Evolutionary conservation across 2,797 vertebrate species (phyloP).

Genomic region (Microctenopoma stevenorrisi): DNA sequence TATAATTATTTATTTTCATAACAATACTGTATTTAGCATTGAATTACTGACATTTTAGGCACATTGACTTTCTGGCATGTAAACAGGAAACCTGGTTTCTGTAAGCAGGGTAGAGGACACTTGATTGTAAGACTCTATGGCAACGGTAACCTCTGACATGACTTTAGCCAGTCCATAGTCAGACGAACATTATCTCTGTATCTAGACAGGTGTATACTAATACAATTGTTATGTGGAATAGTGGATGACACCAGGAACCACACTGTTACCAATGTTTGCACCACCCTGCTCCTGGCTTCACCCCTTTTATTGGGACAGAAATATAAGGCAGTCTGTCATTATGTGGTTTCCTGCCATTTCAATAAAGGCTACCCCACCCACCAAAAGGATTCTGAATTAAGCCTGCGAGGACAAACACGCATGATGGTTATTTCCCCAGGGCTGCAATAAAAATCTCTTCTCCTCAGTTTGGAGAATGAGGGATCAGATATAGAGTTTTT

Average conservation of each 20-base stretch:
- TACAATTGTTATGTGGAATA: slow-evolving; percentile 44
- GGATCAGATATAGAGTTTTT: slow-evolving; percentile 43
- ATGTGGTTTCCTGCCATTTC: slow-evolving; percentile 75
- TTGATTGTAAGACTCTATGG: no score
- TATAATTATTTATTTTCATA: no score
- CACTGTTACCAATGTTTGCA: slow-evolving; percentile 37
- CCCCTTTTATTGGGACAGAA: slow-evolving; percentile 59
- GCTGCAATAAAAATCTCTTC: slow-evolving; percentile 48
- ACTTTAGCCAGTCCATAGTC: no score
- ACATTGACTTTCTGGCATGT: no score
- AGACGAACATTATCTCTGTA: neutral
- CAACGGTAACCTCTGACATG: no score
- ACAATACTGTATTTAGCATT: no score
- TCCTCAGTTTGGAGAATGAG: slow-evolving; percentile 31
- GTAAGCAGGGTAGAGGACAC: no score
- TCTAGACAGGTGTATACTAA: slow-evolving; percentile 34
- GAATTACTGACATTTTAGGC: no score
- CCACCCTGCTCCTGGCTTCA: slow-evolving; percentile 8
- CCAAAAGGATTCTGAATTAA: slow-evolving; percentile 67
- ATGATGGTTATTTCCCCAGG: slow-evolving; percentile 57
- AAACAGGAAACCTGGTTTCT: no score
- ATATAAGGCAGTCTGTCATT: slow-evolving; percentile 71
- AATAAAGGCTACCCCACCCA: slow-evolving; percentile 59
- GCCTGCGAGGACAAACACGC: slow-evolving; percentile 53
- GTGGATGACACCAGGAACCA: slow-evolving; percentile 39